These are phyloP conservation scores for Hyaena hyaena DNA, from an alignment of 2,113 vertebrate genomes.

Conservation along the genomic window DNA sequence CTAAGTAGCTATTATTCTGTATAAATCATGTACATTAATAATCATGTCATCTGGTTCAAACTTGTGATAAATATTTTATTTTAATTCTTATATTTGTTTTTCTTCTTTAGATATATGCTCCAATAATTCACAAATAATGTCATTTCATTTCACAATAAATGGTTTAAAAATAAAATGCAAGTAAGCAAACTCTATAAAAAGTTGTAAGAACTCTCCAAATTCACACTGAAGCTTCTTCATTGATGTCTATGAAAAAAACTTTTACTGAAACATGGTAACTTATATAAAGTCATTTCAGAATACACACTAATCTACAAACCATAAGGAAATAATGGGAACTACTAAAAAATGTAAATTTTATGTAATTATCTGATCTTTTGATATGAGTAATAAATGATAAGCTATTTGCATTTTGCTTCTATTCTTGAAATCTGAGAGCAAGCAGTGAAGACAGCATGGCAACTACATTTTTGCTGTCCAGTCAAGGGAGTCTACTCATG, in stretches of 20 bases:
- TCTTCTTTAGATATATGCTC: not conserved
- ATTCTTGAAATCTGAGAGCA: not conserved
- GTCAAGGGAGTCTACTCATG: not conserved
- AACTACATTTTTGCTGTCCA: not conserved
- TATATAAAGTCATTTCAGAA: not conserved
- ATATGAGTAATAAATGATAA: not conserved
- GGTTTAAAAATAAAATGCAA: not conserved
- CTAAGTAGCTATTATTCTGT: not conserved
- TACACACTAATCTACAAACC: not conserved
- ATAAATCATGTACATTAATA: not conserved
- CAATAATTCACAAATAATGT: not conserved
- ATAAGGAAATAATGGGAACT: not conserved
- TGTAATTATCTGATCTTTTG: not conserved
- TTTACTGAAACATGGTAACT: not conserved
- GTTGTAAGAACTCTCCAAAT: not conserved
- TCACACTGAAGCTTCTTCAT: not conserved
- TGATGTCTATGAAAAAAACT: not conserved
- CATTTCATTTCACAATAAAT: not conserved
- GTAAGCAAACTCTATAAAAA: not conserved
- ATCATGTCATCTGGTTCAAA: not conserved
- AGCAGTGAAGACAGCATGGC: not conserved
- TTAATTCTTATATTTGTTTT: not conserved
- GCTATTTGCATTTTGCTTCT: not conserved
- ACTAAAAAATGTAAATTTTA: not conserved
- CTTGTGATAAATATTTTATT: conserved; percentile 29